Percentiles rank a stretch among this genome's conserved stretches.
phyloP scores from a whole-genome alignment of 2,888 invertebrate genomes.

The Spatulosminthurus flaviceps region DNA sequence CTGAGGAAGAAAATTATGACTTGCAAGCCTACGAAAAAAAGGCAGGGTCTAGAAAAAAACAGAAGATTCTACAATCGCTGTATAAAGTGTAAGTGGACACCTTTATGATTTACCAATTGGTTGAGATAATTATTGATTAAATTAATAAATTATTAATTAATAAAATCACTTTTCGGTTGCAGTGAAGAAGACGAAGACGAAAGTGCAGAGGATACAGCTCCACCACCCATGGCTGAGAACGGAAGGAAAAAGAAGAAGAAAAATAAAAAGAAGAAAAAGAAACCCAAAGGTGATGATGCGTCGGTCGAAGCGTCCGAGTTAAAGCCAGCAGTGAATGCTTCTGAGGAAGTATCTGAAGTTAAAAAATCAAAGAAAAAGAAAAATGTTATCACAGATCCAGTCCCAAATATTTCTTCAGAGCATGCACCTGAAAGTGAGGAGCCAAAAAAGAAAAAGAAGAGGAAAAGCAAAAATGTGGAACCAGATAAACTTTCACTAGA shows the following conservation, averaged over 20 bases:
- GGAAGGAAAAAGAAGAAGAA: constrained; percentile 44
- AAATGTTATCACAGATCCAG: too few relatives aligned
- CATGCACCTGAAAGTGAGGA: too few relatives aligned
- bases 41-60: constrained; percentile 79
- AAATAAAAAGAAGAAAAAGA: constrained; percentile 52
- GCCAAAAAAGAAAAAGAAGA: constrained; percentile 58
- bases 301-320: constrained; percentile 7
- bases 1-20: constrained; percentile 82
- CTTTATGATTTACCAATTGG: too few relatives aligned
- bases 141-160: too few relatives aligned
- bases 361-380: constrained; percentile 65
- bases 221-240: background rate
- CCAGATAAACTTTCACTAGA: background rate
- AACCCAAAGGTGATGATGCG: background rate
- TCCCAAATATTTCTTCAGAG: too few relatives aligned
- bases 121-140: too few relatives aligned
- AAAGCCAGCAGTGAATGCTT: constrained; percentile 46
- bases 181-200: constrained; percentile 45
- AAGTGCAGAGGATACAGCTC: constrained; percentile 19
- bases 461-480: constrained; percentile 53
- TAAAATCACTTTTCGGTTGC: too few relatives aligned
- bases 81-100: constrained; percentile 70
- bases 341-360: background rate
- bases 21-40: constrained; percentile 79
- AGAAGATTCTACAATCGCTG: constrained; percentile 80